Base-by-base conservation (phyloP, 2,113 vertebrate species). In the Cricetomys ansorgei region DNA sequence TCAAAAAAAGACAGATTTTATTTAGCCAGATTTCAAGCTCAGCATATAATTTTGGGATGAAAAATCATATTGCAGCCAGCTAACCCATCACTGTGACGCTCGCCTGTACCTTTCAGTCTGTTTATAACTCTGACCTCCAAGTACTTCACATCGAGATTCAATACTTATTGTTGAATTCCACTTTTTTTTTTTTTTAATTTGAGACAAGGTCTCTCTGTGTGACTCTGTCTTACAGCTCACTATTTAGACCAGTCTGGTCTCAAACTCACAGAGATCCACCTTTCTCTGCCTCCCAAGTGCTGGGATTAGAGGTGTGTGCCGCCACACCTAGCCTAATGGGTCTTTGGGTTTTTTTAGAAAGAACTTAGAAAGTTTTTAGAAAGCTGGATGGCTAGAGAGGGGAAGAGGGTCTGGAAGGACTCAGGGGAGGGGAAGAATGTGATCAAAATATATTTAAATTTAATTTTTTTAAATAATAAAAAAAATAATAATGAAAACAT, bases 1-100 rank as follows among this genome's bases (percentile, higher is more conserved):
- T 84, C 45, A 67, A 21, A 48, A 19, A 80, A 72, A 31, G 50
- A 65, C 34, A 72, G 50, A 19, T 5, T 84, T 84, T 83, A 89
- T 48, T 31, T 25, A 90, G 73, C 16, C 75, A 50, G 59, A 17
- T 13, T n/a, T 84, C 64, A 96, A 88, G 37, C 23, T 70, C 80
- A 88, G 3, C 8, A 2, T 31, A 2, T 62, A 73, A n/a, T n/a
- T n/a, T n/a, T n/a, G n/a, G n/a, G n/a, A n/a, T n/a, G n/a, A n/a
- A n/a, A n/a, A 53, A 76, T 94, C 84, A 57, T 84, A 13, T 92
- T 87, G 57, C 93, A 27, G 88, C 69, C 59, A 95, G 57, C n/a
- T 94, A 55, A 7, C 89, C 72, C 57, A 65, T 16, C 11, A 89
- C 23, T 23, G 37, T 9, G 16, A 75, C 81, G 72, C 40, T 72